Evolutionary conservation across 2,113 vertebrate species (phyloP).

Genomic region (Osmerus mordax): DNA sequence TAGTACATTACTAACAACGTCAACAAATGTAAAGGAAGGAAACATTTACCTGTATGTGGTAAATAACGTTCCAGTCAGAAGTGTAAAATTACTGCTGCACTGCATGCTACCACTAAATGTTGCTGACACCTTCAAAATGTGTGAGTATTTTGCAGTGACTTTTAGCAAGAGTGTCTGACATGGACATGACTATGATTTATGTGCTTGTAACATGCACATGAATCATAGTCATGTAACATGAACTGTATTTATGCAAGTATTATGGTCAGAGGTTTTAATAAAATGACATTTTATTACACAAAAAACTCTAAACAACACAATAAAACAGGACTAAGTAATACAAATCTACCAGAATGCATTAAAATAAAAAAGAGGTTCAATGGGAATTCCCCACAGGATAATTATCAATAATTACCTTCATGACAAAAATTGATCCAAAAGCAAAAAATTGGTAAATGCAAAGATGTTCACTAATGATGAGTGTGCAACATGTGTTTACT

Average conservation of each 20-base stretch:
- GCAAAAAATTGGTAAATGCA: too few species aligned
- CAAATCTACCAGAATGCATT: neutral
- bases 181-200: neutral
- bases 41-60: neutral
- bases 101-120: conserved; percentile 28
- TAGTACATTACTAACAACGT: too few species aligned
- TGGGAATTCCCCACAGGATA: too few species aligned
- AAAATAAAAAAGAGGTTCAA: neutral
- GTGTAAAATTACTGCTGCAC: neutral
- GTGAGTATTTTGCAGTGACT: neutral
- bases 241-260: neutral
- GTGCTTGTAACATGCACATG: too few species aligned
- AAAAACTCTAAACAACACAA: conserved; percentile 2
- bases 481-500: too few species aligned
- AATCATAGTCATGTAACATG: neutral
- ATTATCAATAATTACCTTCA: too few species aligned
- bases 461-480: too few species aligned
- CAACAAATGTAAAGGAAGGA: too few species aligned
- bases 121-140: neutral
- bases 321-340: neutral
- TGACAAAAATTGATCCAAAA: too few species aligned
- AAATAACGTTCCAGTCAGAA: neutral
- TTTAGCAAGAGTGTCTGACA: neutral
- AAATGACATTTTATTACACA: conserved; percentile 63
- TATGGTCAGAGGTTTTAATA: conserved; percentile 12